Evolutionary conservation across 2,888 invertebrate genomes (phyloP).

Genomic region (Luffia ferchaultella): DNA sequence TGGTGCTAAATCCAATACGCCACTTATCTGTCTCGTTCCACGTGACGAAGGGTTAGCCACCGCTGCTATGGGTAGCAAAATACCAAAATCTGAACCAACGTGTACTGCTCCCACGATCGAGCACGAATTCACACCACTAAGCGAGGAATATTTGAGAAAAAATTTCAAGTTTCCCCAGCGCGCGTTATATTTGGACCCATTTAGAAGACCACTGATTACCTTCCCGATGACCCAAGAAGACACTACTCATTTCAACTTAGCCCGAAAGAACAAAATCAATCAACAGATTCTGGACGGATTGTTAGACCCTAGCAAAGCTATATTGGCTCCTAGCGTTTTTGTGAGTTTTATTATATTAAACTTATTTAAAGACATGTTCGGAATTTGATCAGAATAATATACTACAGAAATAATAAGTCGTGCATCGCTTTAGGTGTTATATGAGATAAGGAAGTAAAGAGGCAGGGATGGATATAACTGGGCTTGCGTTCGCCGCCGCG

Average conservation of each 20-base stretch:
- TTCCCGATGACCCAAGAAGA: conserved; percentile 51
- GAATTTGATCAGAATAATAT: neutral
- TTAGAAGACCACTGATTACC: conserved; percentile 48
- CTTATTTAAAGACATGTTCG: no score
- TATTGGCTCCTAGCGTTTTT: conserved; percentile 47
- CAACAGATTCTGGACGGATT: conserved; percentile 52
- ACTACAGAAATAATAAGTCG: neutral
- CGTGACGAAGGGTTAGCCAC: conserved; percentile 25
- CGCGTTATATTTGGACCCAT: conserved; percentile 44
- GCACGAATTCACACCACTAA: conserved; percentile 32
- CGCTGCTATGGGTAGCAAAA: conserved; percentile 6
- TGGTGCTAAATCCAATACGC: conserved; percentile 19
- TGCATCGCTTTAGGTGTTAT: neutral
- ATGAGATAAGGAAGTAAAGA: neutral
- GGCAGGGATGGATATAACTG: no score
- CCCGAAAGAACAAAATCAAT: conserved; percentile 45
- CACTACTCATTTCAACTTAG: conserved; percentile 37
- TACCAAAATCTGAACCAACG: conserved; percentile 15
- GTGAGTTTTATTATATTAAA: no score
- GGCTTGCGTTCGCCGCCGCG: no score
- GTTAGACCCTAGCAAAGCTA: conserved; percentile 38
- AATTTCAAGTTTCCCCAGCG: conserved; percentile 44
- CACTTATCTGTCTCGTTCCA: conserved; percentile 48
- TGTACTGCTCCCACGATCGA: conserved; percentile 15
- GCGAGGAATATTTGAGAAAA: conserved; percentile 42